Base-by-base conservation (phyloP, 1,140 invertebrate genomes). In the Sipha flava region DNA sequence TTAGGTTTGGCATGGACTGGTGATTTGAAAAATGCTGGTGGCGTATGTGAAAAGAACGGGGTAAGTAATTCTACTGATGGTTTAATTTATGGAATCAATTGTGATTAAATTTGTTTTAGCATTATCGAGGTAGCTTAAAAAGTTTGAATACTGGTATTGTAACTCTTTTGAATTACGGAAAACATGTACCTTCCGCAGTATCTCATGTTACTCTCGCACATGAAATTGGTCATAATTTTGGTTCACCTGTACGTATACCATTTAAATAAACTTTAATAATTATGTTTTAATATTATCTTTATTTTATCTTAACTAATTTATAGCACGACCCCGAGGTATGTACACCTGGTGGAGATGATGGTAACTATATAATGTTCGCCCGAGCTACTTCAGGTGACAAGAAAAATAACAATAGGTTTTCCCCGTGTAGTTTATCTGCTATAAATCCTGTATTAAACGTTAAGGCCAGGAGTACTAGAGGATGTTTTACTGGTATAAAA, bases 221-320 rank as follows among this genome's bases (percentile, higher is more conserved):
- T 86, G 98, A 99, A 89, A 98, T 99, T 84, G 97, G 98, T 47
- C 98, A 99, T 86, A 99, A 99, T 87, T 99, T 99, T 86, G 98
- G 98, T 80, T 98, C 97, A 26, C 95, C 95, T 83, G 94, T 96
- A 87, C 89, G 88, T 87, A 80, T 40, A 21, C 23, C 34, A 49
- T 29, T 43, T 66, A 16, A 23, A 40, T 37, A 21, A 21, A 37
- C 14, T 40, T 43, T 43, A 37, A 21, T 64, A 21, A 9, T 64
- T 14, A 21, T 21, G 62, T 49, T 52, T 37, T 52, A 18, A 70
- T 29, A 26, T n/a, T 66, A 16, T 29, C 31, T 9, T 49, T 23
- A 54, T 14, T 47, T 43, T 79, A 57, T 26, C 57, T 37, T 12
- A 12, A 29, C 47, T 2, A 23, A 18, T 26, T 47, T 43, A 9